phyloP scores from a whole-genome alignment of 2,797 vertebrate genomes.

The Tragelaphus eurycerus region DNA sequence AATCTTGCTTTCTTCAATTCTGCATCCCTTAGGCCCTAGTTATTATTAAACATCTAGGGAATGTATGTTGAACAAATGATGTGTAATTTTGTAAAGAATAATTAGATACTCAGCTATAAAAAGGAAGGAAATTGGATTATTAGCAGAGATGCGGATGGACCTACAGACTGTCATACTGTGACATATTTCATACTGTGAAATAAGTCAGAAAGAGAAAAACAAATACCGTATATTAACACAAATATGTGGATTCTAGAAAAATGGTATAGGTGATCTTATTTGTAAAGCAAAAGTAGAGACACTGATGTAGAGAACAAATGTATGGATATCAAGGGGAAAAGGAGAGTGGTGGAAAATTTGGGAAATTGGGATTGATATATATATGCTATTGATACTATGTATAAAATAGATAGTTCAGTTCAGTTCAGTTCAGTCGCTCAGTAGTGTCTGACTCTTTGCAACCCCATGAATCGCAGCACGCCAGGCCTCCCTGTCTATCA shows the following conservation, averaged over 20 bases:
- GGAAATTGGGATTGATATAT: background rate
- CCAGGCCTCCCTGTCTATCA: too few relatives aligned
- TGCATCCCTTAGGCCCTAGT: background rate
- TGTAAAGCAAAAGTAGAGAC: background rate
- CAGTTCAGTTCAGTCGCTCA: too few relatives aligned
- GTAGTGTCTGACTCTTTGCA: rapidly evolving
- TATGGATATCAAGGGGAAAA: background rate
- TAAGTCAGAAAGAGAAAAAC: background rate
- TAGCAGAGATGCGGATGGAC: background rate
- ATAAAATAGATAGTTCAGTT: background rate
- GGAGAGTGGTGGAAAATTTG: background rate
- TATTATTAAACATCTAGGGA: background rate
- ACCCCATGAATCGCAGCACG: too few relatives aligned
- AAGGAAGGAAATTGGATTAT: background rate
- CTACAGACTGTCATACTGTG: background rate
- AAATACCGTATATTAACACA: background rate
- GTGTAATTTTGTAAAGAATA: background rate
- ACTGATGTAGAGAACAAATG: background rate
- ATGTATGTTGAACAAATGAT: background rate
- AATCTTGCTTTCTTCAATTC: background rate
- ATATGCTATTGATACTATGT: background rate
- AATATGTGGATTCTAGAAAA: background rate
- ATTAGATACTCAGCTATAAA: background rate
- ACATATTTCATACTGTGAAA: background rate
- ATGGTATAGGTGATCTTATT: background rate